Percentiles rank a stretch among this genome's conserved stretches.
phyloP scores from a whole-genome alignment of 2,797 vertebrate genomes.

The Buceros bicornis region DNA sequence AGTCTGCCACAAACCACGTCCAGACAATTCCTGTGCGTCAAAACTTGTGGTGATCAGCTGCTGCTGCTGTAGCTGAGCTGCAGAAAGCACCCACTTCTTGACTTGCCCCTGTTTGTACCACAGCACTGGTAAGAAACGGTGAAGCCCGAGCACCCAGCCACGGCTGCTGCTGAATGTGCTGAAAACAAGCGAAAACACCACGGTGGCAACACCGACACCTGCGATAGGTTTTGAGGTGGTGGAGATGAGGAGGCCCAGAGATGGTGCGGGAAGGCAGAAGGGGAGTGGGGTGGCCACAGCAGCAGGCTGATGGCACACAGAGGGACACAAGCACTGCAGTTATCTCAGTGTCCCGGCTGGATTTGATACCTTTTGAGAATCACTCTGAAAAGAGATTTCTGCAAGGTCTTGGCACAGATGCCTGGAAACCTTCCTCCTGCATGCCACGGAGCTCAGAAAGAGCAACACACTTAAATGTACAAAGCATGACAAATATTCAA shows the following conservation, averaged over 20 bases:
- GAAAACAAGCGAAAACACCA: not conserved
- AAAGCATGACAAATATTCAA: not conserved
- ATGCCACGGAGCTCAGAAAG: not conserved
- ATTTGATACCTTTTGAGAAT: not conserved
- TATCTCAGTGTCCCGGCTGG: not conserved
- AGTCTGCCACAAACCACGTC: not conserved
- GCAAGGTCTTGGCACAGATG: not conserved
- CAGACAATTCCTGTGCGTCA: not conserved
- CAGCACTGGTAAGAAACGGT: not conserved
- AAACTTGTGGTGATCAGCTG: not conserved
- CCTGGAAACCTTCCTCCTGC: not conserved
- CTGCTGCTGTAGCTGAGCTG: not conserved
- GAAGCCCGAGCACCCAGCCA: not conserved
- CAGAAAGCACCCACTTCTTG: not conserved
- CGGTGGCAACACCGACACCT: not conserved
- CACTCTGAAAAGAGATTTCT: not conserved
- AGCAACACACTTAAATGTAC: not conserved
- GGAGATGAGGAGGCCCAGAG: not conserved
- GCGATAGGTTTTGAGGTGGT: accelerated
- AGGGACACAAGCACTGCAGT: accelerated
- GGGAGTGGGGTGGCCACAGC: not conserved
- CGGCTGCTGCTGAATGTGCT: accelerated
- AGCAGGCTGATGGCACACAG: not conserved
- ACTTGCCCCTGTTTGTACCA: not conserved
- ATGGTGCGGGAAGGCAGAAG: not conserved